Evolutionary conservation across 2,113 vertebrate species (phyloP).

Genomic region (Dendrocopos noguchii): DNA sequence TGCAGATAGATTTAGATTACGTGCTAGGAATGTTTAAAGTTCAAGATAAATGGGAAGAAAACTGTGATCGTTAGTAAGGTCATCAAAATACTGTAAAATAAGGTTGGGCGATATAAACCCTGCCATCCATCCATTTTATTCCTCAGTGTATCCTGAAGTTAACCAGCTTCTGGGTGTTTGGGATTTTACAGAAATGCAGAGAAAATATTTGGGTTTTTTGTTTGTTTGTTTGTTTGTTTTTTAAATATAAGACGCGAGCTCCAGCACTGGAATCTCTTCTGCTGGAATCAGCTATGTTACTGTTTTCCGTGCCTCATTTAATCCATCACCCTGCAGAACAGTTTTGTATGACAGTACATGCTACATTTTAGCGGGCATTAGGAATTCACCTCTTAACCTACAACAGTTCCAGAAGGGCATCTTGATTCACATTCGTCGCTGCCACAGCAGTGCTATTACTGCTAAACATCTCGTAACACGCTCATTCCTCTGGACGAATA

Average conservation of each 20-base stretch:
- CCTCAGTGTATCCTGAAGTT: neutral
- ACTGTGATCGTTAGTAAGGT: neutral
- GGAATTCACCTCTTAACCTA: neutral
- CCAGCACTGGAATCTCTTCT: neutral
- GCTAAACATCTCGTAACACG: neutral
- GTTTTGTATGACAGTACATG: accelerated
- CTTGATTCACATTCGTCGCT: neutral
- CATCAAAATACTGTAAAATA: neutral
- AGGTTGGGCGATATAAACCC: neutral
- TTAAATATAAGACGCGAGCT: neutral
- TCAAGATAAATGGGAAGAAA: neutral
- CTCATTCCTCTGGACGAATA: neutral
- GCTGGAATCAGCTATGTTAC: neutral
- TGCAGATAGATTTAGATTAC: neutral
- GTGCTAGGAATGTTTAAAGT: neutral
- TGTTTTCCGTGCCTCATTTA: neutral
- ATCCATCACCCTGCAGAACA: neutral
- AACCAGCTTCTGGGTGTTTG: neutral
- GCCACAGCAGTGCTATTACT: neutral
- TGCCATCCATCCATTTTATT: neutral
- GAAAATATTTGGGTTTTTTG: no score
- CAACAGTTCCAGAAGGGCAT: neutral
- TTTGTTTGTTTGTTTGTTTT: neutral
- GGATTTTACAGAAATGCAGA: neutral
- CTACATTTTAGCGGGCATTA: neutral